Conservation (phyloP, 2,888 invertebrate species). For the Alentia gelatinosa region DNA sequence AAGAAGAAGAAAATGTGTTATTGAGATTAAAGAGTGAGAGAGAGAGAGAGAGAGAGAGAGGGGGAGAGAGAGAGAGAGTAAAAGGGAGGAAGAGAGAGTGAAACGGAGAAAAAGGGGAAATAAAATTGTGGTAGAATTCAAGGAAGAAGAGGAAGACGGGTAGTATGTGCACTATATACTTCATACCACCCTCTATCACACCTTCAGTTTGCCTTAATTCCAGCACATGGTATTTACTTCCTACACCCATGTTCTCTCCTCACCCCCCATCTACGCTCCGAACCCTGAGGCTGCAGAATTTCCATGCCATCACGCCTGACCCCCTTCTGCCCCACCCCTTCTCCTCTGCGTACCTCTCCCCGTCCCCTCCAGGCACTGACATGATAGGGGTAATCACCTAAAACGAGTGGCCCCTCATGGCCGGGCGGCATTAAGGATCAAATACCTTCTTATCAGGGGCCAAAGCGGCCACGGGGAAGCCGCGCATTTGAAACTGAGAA, state of each 20-base stretch:
- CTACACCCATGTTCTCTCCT: background rate
- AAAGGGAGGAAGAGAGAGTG: background rate
- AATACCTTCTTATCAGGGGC: slow-evolving; percentile 8
- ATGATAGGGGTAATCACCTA: slow-evolving; percentile 18
- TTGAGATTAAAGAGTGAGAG: no score
- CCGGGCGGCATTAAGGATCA: slow-evolving; percentile 13
- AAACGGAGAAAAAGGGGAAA: background rate
- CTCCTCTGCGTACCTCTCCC: background rate
- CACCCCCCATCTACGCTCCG: background rate
- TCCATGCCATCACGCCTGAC: background rate
- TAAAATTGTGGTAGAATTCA: background rate
- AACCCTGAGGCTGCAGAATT: background rate
- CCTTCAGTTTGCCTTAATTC: background rate
- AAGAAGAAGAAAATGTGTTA: background rate
- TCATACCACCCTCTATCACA: background rate
- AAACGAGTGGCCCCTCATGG: background rate
- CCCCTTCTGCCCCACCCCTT: background rate
- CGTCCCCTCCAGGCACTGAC: background rate
- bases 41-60: background rate
- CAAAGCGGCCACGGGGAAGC: background rate
- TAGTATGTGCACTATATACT: background rate
- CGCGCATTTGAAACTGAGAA: slow-evolving; percentile 14
- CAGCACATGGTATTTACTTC: background rate
- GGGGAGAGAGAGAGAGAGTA: background rate
- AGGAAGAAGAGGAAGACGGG: background rate